Evolutionary conservation across 2,888 invertebrate genomes (phyloP).

Genomic region (Meiosimyza platycephala): DNA sequence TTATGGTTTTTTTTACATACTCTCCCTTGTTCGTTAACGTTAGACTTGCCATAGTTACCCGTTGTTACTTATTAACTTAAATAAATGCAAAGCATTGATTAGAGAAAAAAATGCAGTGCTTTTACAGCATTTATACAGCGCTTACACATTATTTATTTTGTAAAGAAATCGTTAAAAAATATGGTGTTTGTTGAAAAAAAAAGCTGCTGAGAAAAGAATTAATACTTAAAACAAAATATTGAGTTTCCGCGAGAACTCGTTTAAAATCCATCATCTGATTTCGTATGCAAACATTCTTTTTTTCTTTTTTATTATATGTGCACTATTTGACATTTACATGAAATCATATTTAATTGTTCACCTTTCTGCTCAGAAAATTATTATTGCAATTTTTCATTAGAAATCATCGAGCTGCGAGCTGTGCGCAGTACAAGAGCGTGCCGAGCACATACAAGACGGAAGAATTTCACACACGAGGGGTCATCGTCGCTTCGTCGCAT

Average conservation of each 20-base stretch:
- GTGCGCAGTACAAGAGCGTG: too few relatives aligned
- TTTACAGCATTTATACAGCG: slow-evolving; percentile 12
- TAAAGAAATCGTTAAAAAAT: slow-evolving; percentile 22
- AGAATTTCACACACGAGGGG: too few relatives aligned
- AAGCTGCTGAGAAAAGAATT: slow-evolving; percentile 33
- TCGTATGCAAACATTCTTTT: slow-evolving; percentile 43
- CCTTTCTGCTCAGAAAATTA: background rate
- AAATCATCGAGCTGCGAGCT: too few relatives aligned
- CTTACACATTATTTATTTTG: slow-evolving; percentile 26
- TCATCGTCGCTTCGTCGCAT: too few relatives aligned
- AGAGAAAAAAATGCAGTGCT: slow-evolving; percentile 22
- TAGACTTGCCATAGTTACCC: slow-evolving; percentile 55
- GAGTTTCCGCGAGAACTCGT: slow-evolving; percentile 59
- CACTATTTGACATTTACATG: slow-evolving; percentile 39
- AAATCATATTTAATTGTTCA: slow-evolving; percentile 42
- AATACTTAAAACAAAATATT: slow-evolving; percentile 36
- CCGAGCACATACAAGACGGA: too few relatives aligned
- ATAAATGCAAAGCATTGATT: slow-evolving; percentile 33
- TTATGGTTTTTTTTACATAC: slow-evolving; percentile 29
- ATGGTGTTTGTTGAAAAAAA: slow-evolving; percentile 4
- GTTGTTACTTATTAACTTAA: slow-evolving; percentile 34
- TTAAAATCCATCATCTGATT: slow-evolving; percentile 57
- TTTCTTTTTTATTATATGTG: slow-evolving; percentile 19
- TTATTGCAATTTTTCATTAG: too few relatives aligned
- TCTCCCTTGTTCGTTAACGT: slow-evolving; percentile 58